Evolutionary conservation across 2,113 vertebrate genomes (phyloP).

Genomic region (Pygoscelis adeliae): DNA sequence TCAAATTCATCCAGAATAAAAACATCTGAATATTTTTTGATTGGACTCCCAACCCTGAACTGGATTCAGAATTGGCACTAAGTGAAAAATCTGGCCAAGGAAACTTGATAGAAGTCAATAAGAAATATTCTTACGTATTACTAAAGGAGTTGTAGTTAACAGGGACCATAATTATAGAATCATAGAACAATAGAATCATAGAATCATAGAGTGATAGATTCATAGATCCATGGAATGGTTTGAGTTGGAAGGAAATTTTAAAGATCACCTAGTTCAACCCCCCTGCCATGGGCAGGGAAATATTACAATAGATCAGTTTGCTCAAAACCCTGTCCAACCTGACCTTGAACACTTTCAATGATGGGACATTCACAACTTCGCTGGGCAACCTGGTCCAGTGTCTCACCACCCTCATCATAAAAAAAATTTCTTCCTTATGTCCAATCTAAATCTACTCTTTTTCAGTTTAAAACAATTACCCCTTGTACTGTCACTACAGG

Average conservation of each 20-base stretch:
- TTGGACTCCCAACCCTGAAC: neutral
- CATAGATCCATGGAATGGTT: neutral
- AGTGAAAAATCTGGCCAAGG: neutral
- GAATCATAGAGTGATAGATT: neutral
- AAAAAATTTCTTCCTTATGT: neutral
- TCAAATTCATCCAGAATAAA: neutral
- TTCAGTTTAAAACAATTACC: neutral
- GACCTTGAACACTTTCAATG: neutral
- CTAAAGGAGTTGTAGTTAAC: neutral
- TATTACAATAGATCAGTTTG: neutral
- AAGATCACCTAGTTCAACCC: neutral
- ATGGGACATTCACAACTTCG: neutral
- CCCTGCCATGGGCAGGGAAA: neutral
- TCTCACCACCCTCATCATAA: neutral
- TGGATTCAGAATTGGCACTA: neutral
- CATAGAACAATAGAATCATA: neutral
- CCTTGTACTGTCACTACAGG: neutral
- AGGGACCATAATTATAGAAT: neutral
- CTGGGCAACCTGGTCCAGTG: neutral
- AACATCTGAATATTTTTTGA: neutral
- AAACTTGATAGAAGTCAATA: neutral
- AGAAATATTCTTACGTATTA: neutral
- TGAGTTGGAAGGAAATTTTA: neutral
- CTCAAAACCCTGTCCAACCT: neutral
- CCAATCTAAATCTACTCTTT: neutral